A percentile compares a stretch with the other conserved stretches of the same genome.
These are phyloP conservation scores for Nomada goodeniana DNA, from an alignment of 2,888 invertebrate species.

Conservation along the genomic window DNA sequence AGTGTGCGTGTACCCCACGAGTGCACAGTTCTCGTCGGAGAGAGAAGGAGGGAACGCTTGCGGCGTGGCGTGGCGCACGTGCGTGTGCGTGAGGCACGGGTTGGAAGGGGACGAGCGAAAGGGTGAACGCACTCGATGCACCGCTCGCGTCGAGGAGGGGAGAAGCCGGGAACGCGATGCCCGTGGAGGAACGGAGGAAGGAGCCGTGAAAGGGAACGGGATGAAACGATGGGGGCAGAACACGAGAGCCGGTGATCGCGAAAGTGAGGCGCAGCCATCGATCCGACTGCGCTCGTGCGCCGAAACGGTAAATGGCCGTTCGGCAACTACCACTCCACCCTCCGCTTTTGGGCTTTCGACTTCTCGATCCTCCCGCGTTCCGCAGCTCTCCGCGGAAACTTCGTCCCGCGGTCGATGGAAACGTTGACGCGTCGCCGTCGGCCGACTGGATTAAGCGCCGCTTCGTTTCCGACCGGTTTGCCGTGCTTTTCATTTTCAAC, in stretches of 20 bases:
- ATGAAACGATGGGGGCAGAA: constrained; percentile 20
- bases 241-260: constrained; percentile 59
- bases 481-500: no score
- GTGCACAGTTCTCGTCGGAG: neutral
- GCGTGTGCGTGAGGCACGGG: constrained; percentile 51
- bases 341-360: constrained; percentile 50
- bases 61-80: constrained; percentile 31
- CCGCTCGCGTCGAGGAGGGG: constrained; percentile 30
- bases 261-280: constrained; percentile 69
- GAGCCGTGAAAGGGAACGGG: constrained; percentile 29
- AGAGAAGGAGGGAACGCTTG: neutral
- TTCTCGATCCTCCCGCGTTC: constrained; percentile 45
- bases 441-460: neutral
- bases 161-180: neutral
- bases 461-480: neutral
- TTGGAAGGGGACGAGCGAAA: constrained; percentile 36
- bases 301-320: constrained; percentile 70
- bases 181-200: constrained; percentile 32
- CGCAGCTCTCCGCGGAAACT: constrained; percentile 26
- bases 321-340: constrained; percentile 52
- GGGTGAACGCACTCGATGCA: constrained; percentile 70
- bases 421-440: neutral
- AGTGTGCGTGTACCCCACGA: constrained; percentile 8
- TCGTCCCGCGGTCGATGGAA: neutral
- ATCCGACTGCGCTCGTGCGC: constrained; percentile 67